These are phyloP conservation scores for Probosciger aterrimus DNA, from an alignment of 2,113 vertebrate species.

Conservation along the genomic window DNA sequence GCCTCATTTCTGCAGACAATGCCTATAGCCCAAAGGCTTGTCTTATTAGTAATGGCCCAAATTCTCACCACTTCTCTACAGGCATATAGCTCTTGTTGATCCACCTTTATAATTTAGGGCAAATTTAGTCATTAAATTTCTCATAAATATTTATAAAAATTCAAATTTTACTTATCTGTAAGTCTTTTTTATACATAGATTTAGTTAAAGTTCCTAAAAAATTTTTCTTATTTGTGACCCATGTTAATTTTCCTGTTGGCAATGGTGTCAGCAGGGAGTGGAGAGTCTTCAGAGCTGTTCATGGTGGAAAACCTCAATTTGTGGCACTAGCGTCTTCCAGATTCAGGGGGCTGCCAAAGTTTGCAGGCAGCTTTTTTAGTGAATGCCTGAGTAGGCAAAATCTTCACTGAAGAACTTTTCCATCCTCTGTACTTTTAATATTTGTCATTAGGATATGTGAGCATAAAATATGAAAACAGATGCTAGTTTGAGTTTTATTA, in stretches of 20 bases:
- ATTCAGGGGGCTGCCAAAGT: not conserved
- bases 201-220: not conserved
- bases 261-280: not conserved
- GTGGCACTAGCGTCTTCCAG: not conserved
- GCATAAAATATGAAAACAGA: not conserved
- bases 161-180: not conserved
- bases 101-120: not conserved
- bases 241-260: not conserved
- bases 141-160: not conserved
- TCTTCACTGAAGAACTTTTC: not conserved
- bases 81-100: not conserved
- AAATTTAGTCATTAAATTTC: not conserved
- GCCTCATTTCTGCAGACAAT: not conserved
- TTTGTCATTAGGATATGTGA: not conserved
- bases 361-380: not conserved
- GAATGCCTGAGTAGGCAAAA: not conserved
- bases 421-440: not conserved
- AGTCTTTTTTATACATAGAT: not conserved
- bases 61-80: not conserved
- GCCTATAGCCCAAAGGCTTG: not conserved
- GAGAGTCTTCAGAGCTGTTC: not conserved
- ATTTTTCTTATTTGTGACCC: not conserved
- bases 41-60: not conserved
- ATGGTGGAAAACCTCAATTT: not conserved
- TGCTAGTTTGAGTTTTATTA: not conserved